Conservation (phyloP, 2,888 invertebrate species). For the Drosophila picticornis region DNA sequence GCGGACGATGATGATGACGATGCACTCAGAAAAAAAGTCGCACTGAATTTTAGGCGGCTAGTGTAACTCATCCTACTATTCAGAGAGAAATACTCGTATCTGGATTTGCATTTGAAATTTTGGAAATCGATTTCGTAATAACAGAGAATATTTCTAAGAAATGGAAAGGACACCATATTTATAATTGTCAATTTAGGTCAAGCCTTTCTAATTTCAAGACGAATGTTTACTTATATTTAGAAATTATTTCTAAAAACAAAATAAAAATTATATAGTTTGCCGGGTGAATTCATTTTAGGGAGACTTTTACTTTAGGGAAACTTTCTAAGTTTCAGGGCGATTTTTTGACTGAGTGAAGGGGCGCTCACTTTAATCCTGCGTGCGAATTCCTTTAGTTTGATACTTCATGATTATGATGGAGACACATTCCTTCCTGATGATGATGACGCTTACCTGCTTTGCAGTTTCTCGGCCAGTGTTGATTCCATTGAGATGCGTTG, state of each 20-base stretch:
- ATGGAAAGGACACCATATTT: not conserved
- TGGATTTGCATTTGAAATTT: not conserved
- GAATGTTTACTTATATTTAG: not conserved
- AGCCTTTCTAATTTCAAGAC: not conserved
- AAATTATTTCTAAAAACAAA: not conserved
- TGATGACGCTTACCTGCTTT: constrained; percentile 86
- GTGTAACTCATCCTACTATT: not conserved
- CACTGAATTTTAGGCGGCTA: not conserved
- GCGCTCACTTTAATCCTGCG: constrained; percentile 1
- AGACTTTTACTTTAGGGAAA: not conserved
- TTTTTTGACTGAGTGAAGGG: not conserved
- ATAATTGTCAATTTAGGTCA: not conserved
- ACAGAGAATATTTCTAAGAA: not conserved
- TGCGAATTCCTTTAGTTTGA: constrained; percentile 27
- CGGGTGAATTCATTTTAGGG: not conserved
- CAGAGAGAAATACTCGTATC: too few species aligned
- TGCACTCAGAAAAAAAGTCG: not conserved
- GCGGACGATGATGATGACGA: not conserved
- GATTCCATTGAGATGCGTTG: constrained; percentile 85
- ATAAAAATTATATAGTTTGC: not conserved
- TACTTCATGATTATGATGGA: constrained; percentile 18
- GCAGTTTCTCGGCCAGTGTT: constrained; percentile 88
- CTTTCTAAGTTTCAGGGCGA: not conserved
- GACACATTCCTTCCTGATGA: not conserved
- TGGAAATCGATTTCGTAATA: not conserved